Base-by-base conservation (phyloP, 2,797 vertebrate species). In the Vespertilio murinus region DNA sequence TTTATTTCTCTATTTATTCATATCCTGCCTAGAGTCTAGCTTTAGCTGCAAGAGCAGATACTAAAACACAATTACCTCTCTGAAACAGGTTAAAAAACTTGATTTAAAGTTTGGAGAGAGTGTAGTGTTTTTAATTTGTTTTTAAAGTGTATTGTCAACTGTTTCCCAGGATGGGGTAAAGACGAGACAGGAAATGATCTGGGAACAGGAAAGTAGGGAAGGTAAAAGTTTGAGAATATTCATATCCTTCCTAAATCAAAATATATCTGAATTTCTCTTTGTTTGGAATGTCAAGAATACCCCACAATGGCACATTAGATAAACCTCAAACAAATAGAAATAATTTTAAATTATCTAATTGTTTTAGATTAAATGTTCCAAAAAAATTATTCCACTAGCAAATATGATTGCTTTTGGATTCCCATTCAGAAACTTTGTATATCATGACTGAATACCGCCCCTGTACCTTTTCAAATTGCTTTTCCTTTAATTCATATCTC, bases 41-140 rank as follows among this genome's bases (percentile, higher is more conserved):
- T 81, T 74, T 17, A 74, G n/a, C 56, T 70, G 20, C 38, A 75
- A 84, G 30, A 94, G 14, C 16, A 89, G 65, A 94, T 25, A 79
- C 22, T 94, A 94, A 64, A 96, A 89, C 56, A 89, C 22, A 83
- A 78, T 80, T 40, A 74, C 18, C 30, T 84, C 35, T 94, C 54
- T 69, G 49, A 90, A 61, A 84, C 56, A 86, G 61, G 80, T 61
- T 81, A 78, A 67, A 35, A 89, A 47, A 38, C 9, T 8, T 65
- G 42, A 80, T 28, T 71, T 80, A 78, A 81, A 85, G 28, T 61
- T 33, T 79, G 78, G 49, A 64, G 30, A 74, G 12, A 85, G 33
- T 42, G n/a, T 61, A 78, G 33, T n/a, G 7, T 30, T 73, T 81
- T 73, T 74, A 77, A 35, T 22, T 33, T 79, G 22, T 71, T 83